These are phyloP conservation scores for Ernsta delagoae DNA, from an alignment of 2,888 invertebrate genomes.

Conservation along the genomic window DNA sequence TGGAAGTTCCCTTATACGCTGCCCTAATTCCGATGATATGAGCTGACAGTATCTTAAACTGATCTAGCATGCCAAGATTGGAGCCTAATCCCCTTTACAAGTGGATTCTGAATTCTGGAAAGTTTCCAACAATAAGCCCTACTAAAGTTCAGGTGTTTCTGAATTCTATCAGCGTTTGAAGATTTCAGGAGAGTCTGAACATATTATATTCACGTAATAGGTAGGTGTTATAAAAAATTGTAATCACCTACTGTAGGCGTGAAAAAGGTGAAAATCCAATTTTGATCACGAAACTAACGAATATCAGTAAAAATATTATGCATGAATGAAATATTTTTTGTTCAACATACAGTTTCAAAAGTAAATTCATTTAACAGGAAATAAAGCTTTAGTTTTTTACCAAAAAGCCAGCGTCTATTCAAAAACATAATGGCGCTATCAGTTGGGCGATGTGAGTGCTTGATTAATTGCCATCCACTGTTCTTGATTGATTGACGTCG, in stretches of 20 bases:
- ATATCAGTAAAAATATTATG: background rate
- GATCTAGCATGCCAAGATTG: too few relatives aligned
- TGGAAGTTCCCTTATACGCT: too few relatives aligned
- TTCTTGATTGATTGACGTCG: constrained; percentile 9
- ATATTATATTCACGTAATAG: too few relatives aligned
- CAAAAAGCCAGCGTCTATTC: background rate
- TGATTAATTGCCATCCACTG: constrained; percentile 3
- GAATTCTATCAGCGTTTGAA: too few relatives aligned
- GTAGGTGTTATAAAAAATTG: too few relatives aligned
- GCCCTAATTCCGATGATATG: too few relatives aligned
- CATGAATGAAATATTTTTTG: constrained; percentile 1
- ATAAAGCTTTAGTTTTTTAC: background rate
- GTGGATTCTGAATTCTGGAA: too few relatives aligned
- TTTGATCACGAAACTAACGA: background rate
- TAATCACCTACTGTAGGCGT: background rate
- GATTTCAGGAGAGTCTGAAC: too few relatives aligned
- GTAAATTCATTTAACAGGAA: background rate
- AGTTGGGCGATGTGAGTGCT: constrained; percentile 4
- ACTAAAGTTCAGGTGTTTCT: too few relatives aligned
- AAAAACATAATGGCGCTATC: constrained; percentile 5
- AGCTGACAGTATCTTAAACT: too few relatives aligned
- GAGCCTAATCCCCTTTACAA: too few relatives aligned
- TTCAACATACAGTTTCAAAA: background rate
- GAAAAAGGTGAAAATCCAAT: background rate
- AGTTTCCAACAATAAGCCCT: too few relatives aligned